phyloP scores from a whole-genome alignment of 2,113 vertebrate species.

The Burhinus bistriatus region DNA sequence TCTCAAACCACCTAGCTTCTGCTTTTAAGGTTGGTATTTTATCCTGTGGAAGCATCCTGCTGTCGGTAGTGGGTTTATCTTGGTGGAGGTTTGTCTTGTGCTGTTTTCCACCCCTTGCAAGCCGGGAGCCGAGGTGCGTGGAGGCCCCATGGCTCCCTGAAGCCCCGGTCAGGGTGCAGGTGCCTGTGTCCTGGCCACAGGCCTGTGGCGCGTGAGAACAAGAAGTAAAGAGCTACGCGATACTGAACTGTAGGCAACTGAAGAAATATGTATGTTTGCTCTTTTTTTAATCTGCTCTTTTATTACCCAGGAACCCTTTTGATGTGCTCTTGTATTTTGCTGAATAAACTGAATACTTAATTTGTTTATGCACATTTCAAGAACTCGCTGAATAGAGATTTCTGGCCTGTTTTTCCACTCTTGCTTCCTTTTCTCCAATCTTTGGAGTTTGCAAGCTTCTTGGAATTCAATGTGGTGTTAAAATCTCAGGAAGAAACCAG shows the following conservation, averaged over 20 bases:
- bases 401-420: neutral
- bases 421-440: neutral
- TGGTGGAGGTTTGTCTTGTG: neutral
- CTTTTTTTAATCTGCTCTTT: neutral
- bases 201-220: neutral
- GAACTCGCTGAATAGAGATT: neutral
- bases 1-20: neutral
- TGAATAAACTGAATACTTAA: neutral
- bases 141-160: neutral
- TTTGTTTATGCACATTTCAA: neutral
- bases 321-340: neutral
- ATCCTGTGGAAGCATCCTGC: neutral
- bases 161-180: neutral
- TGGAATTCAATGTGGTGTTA: neutral
- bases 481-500: neutral
- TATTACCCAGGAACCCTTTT: neutral
- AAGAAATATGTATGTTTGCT: neutral
- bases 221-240: neutral
- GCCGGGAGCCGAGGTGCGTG: accelerated
- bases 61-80: neutral
- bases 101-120: neutral
- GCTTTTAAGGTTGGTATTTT: neutral
- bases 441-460: neutral
- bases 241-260: neutral
- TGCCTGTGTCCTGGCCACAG: neutral